phyloP scores from a whole-genome alignment of 2,888 invertebrate species.

The Zeuzera pyrina region DNA sequence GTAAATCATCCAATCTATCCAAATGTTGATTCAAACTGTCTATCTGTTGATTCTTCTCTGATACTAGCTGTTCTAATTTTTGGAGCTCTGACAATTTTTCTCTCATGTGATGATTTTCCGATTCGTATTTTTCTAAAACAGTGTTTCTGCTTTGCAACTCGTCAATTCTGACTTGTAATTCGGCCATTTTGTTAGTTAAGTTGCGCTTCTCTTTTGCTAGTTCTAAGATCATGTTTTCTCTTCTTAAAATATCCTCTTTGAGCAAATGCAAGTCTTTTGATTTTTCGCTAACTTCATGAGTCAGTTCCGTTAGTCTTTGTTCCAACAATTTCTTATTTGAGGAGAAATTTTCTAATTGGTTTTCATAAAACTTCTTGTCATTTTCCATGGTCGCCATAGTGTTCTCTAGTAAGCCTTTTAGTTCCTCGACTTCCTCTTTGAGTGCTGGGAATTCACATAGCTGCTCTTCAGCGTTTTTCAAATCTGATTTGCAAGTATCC shows the following conservation, averaged over 20 bases:
- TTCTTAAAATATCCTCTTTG: constrained; percentile 69
- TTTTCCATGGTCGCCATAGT: constrained; percentile 65
- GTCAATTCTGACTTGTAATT: constrained; percentile 64
- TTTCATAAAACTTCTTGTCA: constrained; percentile 72
- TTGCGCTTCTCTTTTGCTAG: constrained; percentile 73
- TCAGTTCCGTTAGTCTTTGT: constrained; percentile 71
- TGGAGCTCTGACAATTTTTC: constrained; percentile 62
- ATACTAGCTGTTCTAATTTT: constrained; percentile 66
- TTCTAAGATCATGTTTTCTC: constrained; percentile 73
- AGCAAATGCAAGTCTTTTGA: constrained; percentile 66
- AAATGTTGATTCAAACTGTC: constrained; percentile 64
- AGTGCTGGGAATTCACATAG: constrained; percentile 65
- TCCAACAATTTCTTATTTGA: constrained; percentile 67
- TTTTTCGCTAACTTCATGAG: constrained; percentile 67
- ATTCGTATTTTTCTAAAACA: constrained; percentile 44
- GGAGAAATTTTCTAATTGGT: constrained; percentile 66
- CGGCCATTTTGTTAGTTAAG: constrained; percentile 57
- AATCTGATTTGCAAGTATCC: constrained; percentile 65
- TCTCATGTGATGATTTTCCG: constrained; percentile 58
- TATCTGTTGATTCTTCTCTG: constrained; percentile 70
- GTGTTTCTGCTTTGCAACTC: constrained; percentile 59
- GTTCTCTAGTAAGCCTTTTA: constrained; percentile 58
- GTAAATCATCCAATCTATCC: constrained; percentile 60
- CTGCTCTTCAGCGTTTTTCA: constrained; percentile 69
- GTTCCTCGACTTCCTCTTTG: constrained; percentile 61